These are phyloP conservation scores for Hypolimnas misippus DNA, from an alignment of 2,888 invertebrate species.

Conservation along the genomic window DNA sequence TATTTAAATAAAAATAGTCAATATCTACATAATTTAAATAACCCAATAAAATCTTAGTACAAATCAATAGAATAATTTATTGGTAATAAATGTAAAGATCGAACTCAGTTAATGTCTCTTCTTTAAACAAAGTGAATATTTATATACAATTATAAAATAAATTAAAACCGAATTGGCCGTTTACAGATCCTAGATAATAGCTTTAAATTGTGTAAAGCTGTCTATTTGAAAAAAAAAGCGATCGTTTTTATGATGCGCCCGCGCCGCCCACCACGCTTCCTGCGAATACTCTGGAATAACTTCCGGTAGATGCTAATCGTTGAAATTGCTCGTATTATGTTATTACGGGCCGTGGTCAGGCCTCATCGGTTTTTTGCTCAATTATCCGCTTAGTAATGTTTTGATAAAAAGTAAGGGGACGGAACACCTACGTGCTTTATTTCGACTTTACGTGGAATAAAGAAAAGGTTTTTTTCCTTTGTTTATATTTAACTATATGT, in stretches of 20 bases:
- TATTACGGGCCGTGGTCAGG: slow-evolving; percentile 69
- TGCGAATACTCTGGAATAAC: slow-evolving; percentile 53
- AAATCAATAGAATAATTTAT: neutral
- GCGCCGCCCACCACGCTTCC: slow-evolving; percentile 74
- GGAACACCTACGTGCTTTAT: neutral
- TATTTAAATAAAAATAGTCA: no score
- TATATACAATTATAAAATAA: neutral
- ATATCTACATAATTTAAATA: no score
- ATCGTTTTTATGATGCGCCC: slow-evolving; percentile 54
- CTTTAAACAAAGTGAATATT: slow-evolving; percentile 7
- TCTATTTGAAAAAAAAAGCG: slow-evolving; percentile 29
- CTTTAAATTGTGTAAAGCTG: slow-evolving; percentile 24
- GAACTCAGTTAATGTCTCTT: neutral
- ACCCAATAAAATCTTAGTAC: no score
- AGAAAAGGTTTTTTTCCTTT: no score
- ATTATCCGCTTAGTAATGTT: slow-evolving; percentile 43
- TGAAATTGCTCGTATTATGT: slow-evolving; percentile 65
- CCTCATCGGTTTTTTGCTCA: slow-evolving; percentile 68
- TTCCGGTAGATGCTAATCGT: slow-evolving; percentile 66
- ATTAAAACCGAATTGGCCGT: slow-evolving; percentile 12
- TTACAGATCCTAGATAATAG: slow-evolving; percentile 24
- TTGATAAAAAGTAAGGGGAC: slow-evolving; percentile 14
- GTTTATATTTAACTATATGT: no score
- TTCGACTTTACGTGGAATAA: neutral
- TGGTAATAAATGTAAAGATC: neutral